A percentile compares a stretch with the other conserved stretches of the same genome.
Conservation (phyloP, 2,888 invertebrate genomes). For the Lacanobia wlatinum region DNA sequence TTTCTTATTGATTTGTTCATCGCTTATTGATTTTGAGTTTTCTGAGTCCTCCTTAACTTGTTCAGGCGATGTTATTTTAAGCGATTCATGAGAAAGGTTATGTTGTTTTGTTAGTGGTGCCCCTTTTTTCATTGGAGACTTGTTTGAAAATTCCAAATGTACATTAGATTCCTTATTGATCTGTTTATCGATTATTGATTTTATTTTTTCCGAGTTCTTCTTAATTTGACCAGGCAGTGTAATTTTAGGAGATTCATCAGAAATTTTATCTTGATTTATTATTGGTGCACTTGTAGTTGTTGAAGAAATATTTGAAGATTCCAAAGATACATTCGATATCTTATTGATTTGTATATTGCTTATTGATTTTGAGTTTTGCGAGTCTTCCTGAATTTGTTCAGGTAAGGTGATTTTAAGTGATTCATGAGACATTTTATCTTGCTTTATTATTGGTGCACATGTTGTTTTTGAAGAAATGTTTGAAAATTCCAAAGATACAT, state of each 20-base stretch:
- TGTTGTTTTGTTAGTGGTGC: not conserved
- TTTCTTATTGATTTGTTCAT: not conserved
- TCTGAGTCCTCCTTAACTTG: not conserved
- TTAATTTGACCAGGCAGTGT: not conserved
- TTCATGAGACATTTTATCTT: not conserved
- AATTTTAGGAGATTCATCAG: conserved; percentile 1
- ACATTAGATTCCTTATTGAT: not conserved
- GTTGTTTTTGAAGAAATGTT: not conserved
- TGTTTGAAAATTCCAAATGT: not conserved
- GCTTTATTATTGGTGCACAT: not conserved
- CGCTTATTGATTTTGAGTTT: not conserved
- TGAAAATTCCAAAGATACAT: not conserved
- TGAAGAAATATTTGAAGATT: not conserved
- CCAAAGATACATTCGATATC: not conserved
- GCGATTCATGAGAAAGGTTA: not conserved
- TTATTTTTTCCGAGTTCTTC: not conserved
- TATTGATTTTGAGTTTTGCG: not conserved
- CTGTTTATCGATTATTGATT: conserved; percentile 4
- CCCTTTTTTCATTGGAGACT: not conserved
- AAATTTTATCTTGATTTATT: not conserved
- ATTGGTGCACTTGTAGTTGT: not conserved
- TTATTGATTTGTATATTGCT: not conserved
- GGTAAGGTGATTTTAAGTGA: not conserved
- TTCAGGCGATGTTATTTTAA: not conserved
- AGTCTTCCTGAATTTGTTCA: not conserved